Percentiles rank a stretch among this genome's conserved stretches.
phyloP scores from a whole-genome alignment of 2,888 invertebrate genomes.

The Pyrrhia umbra region DNA sequence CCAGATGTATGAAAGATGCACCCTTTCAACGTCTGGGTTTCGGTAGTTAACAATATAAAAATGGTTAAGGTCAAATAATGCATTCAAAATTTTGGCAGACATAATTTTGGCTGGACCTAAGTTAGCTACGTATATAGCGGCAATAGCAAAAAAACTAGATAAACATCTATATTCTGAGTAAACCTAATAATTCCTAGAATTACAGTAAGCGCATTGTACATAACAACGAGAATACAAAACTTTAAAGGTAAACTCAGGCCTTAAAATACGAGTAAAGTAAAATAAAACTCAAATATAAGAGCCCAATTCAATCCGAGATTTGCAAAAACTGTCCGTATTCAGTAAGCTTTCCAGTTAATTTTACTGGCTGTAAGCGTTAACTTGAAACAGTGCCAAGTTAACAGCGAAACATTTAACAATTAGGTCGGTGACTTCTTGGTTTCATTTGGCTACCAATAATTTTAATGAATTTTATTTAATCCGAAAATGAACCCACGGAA shows the following conservation, averaged over 20 bases:
- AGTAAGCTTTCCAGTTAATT: constrained; percentile 45
- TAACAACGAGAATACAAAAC: not conserved
- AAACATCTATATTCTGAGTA: not conserved
- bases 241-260: not conserved
- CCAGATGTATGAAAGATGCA: too few relatives aligned
- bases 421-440: constrained; percentile 34
- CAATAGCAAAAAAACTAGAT: not conserved
- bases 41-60: not conserved
- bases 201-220: not conserved
- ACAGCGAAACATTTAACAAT: constrained; percentile 48
- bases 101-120: not conserved
- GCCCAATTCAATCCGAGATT: constrained; percentile 21
- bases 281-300: not conserved
- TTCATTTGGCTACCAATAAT: constrained; percentile 2
- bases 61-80: too few relatives aligned
- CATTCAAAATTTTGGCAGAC: too few relatives aligned
- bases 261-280: constrained; percentile 5
- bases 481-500: too few relatives aligned
- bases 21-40: too few relatives aligned
- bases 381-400: constrained; percentile 54
- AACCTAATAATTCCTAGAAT: not conserved
- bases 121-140: not conserved
- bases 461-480: not conserved
- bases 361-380: constrained; percentile 33
- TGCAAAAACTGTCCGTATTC: constrained; percentile 27